Evolutionary conservation across 2,888 invertebrate species (phyloP), one percentile per base, ranked within the genome.

Genomic region (Actias luna): DNA sequence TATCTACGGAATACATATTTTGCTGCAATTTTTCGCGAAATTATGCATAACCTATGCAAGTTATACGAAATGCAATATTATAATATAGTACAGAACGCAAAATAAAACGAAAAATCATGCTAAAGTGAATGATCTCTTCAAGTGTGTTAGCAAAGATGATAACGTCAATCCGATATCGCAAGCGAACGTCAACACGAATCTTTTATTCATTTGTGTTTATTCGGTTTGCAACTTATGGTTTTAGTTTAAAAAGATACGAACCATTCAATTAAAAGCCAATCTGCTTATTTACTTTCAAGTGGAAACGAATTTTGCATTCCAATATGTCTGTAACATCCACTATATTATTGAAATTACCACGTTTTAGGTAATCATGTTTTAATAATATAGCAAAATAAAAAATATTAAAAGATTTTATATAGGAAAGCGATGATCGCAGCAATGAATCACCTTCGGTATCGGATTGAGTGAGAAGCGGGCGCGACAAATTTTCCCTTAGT

Each of bases 401-500:
- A 18, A 7, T 42, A 42, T 1, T 18, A n/a, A 42, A 42, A n/a
- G 18, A 7, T 3, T 16, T n/a, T 42, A n/a, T 7, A 18, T 18
- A 42, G 18, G 42, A n/a, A 18, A 42, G 42, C 18, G 42, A 18
- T 18, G 42, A 5, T 8, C 31, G 42, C 22, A 29, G 33, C 36
- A 22, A 33, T 57, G 60, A 58, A 66, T 77, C 80, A 80, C 76
- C 72, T 73, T 60, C 84, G 83, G 79, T 76, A 70, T 79, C 85
- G 85, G 80, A 75, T 74, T 75, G 80, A 67, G 64, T 67, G 64
- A 60, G 74, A 82, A 84, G 86, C 84, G 86, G 79, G 79, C 87
- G 85, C 84, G 86, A 83, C 83, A 79, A 67, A 87, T 88, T 90
- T 92, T 89, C 88, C 92, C 92, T 92, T 92, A 92, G 92, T 92